Conservation (phyloP, 2,797 vertebrate genomes). For the Philypnodon macrostomus region DNA sequence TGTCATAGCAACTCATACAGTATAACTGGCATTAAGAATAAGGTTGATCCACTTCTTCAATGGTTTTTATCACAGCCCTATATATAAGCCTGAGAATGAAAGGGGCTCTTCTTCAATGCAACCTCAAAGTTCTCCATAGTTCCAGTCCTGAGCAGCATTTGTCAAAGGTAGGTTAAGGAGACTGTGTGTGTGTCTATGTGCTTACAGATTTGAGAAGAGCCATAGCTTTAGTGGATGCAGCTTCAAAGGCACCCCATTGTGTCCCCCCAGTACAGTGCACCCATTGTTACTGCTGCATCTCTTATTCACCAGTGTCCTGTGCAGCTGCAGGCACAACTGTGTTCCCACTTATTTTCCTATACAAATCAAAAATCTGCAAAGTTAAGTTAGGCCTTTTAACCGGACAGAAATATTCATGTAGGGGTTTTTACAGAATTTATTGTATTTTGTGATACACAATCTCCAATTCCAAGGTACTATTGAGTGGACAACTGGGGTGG, state of each 20-base stretch:
- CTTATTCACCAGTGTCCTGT: constrained; percentile 14
- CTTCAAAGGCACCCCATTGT: constrained; percentile 40
- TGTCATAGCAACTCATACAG: not conserved
- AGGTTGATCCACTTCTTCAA: not conserved
- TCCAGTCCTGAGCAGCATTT: constrained; percentile 10
- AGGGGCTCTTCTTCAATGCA: constrained; percentile 6
- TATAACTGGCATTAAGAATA: not conserved
- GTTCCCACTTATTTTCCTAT: constrained; percentile 5
- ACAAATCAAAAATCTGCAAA: constrained; percentile 12
- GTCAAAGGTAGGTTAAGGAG: not conserved
- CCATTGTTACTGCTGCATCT: constrained; percentile 10
- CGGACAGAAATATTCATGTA: not conserved
- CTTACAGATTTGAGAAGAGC: constrained; percentile 21
- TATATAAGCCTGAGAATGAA: constrained; percentile 3
- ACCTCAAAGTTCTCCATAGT: constrained; percentile 12
- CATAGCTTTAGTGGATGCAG: constrained; percentile 28
- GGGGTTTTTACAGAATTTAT: no score
- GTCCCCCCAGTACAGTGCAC: constrained; percentile 25
- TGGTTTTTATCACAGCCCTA: constrained; percentile 3
- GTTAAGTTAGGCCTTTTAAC: not conserved
- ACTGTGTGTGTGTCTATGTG: constrained; percentile 2
- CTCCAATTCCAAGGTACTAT: no score
- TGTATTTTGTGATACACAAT: no score
- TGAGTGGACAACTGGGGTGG: no score
- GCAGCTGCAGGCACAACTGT: constrained; percentile 12